phyloP scores from a whole-genome alignment of 2,797 vertebrate species.

The Acrossocheilus fasciatus region DNA sequence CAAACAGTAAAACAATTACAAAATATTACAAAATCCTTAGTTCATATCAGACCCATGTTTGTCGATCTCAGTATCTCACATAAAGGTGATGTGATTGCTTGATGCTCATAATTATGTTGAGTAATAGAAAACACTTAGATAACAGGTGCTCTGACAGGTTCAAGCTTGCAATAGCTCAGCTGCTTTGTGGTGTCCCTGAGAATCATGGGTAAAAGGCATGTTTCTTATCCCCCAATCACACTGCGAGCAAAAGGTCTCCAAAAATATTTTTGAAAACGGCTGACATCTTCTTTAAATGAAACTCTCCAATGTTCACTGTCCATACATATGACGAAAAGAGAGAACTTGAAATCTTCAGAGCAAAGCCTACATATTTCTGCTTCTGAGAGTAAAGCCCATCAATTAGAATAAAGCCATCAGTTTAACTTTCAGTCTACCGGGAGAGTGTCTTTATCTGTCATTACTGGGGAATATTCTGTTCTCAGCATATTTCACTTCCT shows the following conservation, averaged over 20 bases:
- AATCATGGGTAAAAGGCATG: conserved; percentile 1
- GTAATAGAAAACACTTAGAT: neutral
- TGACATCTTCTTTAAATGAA: conserved; percentile 1
- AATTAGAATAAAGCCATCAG: conserved; percentile 35
- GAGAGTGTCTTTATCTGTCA: conserved; percentile 32
- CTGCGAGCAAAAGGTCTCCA: neutral
- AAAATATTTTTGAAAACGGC: neutral
- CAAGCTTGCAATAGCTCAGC: neutral
- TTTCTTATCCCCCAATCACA: neutral
- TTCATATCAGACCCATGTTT: neutral
- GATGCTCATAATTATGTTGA: neutral
- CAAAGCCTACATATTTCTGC: conserved; percentile 8
- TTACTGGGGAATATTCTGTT: conserved; percentile 11
- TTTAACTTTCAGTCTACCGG: conserved; percentile 29
- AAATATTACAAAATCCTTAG: neutral
- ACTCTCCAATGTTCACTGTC: neutral
- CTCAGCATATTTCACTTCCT: conserved; percentile 22
- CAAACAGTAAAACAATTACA: neutral
- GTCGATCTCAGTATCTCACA: neutral
- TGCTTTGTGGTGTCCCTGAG: neutral
- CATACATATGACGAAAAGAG: neutral
- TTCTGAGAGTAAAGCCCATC: neutral
- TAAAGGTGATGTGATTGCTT: neutral
- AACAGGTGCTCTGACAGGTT: neutral
- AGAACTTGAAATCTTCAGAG: neutral